These are phyloP conservation scores for Gallinago solitaria DNA, from an alignment of 2,797 vertebrate genomes.

Conservation along the genomic window DNA sequence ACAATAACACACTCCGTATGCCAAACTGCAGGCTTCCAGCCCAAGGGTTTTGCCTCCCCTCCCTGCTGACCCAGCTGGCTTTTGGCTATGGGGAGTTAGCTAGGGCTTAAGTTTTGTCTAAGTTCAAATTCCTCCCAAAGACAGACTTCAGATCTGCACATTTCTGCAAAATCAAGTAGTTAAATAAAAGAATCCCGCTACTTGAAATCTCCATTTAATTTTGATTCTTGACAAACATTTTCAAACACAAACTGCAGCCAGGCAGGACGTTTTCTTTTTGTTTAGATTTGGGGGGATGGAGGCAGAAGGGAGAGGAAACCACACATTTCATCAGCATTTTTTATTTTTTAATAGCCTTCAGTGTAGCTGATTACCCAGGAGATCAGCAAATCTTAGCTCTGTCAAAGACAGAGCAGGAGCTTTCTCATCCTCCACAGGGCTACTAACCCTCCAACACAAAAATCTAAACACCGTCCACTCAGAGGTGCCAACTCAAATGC, in stretches of 20 bases:
- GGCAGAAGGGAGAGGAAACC: conserved; percentile 59
- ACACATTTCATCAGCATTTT: conserved; percentile 65
- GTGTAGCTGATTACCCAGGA: conserved; percentile 6
- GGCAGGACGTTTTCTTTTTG: conserved; percentile 13
- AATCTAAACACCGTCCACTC: conserved; percentile 9
- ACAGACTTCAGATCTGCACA: not conserved
- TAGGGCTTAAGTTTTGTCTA: not conserved
- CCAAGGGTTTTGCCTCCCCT: not conserved
- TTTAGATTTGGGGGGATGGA: conserved; percentile 46
- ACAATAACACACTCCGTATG: not conserved
- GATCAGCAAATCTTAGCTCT: conserved; percentile 55
- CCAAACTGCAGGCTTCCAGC: not conserved
- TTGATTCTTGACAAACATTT: conserved; percentile 29
- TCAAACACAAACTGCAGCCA: conserved; percentile 23
- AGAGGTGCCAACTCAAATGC: conserved; percentile 42
- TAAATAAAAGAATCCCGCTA: not conserved
- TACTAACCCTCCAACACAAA: conserved; percentile 5
- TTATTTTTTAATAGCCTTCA: conserved; percentile 48
- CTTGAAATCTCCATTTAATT: conserved; percentile 33
- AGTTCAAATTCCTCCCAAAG: not conserved
- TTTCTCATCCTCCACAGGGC: conserved; percentile 4
- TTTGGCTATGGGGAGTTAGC: not conserved
- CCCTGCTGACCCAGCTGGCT: not conserved
- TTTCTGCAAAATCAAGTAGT: conserved; percentile 5
- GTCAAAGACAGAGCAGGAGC: conserved; percentile 32